Evolutionary conservation across 2,113 vertebrate genomes (phyloP).

Genomic region (rat (Rattus norvegicus)): DNA sequence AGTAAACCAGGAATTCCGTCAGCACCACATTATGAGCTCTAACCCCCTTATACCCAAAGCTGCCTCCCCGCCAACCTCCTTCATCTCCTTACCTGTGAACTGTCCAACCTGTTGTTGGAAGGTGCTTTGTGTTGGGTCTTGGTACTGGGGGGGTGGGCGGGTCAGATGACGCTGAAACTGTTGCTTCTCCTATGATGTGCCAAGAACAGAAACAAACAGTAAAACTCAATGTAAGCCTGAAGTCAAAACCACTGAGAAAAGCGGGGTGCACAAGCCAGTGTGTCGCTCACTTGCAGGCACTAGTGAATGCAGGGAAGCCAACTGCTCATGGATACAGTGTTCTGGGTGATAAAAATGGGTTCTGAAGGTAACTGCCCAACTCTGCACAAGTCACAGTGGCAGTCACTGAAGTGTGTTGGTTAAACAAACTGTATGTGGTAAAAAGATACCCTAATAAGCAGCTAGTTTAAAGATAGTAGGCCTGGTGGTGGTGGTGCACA

Average conservation of each 20-base stretch:
- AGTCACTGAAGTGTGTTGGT: background rate
- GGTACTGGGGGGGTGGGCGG: constrained; percentile 96
- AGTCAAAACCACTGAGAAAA: background rate
- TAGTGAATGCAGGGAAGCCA: background rate
- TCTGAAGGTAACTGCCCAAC: background rate
- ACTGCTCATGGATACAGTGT: background rate
- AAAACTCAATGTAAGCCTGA: background rate
- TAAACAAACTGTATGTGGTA: background rate
- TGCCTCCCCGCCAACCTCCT: background rate
- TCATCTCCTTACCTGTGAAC: constrained; percentile 89
- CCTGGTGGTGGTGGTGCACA: background rate
- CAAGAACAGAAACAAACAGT: background rate
- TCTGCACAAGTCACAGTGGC: background rate
- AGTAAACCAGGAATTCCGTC: background rate
- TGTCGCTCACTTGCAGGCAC: background rate
- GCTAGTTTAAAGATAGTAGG: background rate
- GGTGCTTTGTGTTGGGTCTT: constrained; percentile 93
- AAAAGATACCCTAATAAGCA: background rate
- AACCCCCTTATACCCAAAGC: no score
- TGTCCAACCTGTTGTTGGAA: constrained; percentile 93
- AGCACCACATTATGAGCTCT: background rate
- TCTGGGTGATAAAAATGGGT: background rate
- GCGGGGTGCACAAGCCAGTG: background rate
- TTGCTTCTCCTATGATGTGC: constrained; percentile 92
- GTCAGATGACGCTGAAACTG: constrained; percentile 97